phyloP scores from a whole-genome alignment of 2,888 invertebrate genomes.

The Cylindroiulus punctatus region DNA sequence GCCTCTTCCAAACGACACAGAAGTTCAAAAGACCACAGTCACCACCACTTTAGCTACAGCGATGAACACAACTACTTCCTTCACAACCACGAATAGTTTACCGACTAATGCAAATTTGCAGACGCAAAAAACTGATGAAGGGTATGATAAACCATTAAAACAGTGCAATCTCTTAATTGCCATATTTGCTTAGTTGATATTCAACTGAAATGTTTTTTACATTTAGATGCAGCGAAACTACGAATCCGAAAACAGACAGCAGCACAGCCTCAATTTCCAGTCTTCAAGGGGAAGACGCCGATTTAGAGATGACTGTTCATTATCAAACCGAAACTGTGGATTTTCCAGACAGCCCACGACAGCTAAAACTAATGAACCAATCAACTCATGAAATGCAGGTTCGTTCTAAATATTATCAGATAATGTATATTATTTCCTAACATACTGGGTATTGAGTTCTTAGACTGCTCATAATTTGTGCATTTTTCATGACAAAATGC shows the following conservation, averaged over 20 bases:
- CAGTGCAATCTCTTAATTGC: neutral
- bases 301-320: constrained; percentile 59
- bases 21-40: constrained; percentile 26
- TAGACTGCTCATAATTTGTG: no score
- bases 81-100: constrained; percentile 30
- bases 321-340: constrained; percentile 61
- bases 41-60: constrained; percentile 49
- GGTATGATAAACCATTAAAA: constrained; percentile 9
- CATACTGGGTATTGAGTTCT: no score
- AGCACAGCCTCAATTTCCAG: constrained; percentile 56
- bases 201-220: neutral
- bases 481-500: no score
- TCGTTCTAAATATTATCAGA: neutral
- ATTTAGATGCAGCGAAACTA: constrained; percentile 50
- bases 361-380: constrained; percentile 57
- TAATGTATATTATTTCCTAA: neutral
- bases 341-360: constrained; percentile 60
- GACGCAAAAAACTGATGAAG: constrained; percentile 30
- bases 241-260: constrained; percentile 5
- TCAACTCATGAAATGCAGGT: constrained; percentile 44
- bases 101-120: constrained; percentile 31
- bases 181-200: no score
- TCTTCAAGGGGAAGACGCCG: constrained; percentile 58
- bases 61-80: neutral
- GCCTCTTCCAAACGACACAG: constrained; percentile 54